A percentile compares a stretch with the other conserved stretches of the same genome.
phyloP scores from a whole-genome alignment of 30 jellyfish, hydroid and myxozoan genomes.

The Phacellophora camtschatica region DNA sequence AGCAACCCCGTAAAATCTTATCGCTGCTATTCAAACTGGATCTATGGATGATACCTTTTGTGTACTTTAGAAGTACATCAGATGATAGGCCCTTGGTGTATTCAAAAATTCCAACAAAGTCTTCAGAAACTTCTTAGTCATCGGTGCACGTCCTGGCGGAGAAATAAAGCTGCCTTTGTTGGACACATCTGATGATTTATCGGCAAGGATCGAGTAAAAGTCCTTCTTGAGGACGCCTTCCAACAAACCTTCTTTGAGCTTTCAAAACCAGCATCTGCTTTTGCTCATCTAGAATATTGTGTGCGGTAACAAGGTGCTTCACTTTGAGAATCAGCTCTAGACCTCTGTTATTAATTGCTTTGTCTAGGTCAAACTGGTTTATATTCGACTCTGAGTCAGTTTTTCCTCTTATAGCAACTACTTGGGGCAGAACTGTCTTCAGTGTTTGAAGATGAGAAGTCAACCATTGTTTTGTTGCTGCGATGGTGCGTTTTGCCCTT shows the following conservation, averaged over 20 bases:
- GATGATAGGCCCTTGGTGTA: constrained; percentile 56
- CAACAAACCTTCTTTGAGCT: constrained; percentile 26
- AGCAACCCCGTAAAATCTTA: constrained; percentile 54
- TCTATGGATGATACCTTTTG: constrained; percentile 30
- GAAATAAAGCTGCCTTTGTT: constrained; percentile 48
- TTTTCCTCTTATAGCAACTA: constrained; percentile 38
- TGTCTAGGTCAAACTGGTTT: constrained; percentile 32
- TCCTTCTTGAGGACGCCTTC: constrained; percentile 20
- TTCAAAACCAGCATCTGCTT: constrained; percentile 11
- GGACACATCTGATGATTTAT: constrained; percentile 44
- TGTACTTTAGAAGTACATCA: constrained; percentile 49
- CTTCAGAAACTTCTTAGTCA: constrained; percentile 40
- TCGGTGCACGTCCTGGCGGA: constrained; percentile 49
- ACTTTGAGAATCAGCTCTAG: background rate
- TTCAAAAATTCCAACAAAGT: constrained; percentile 36
- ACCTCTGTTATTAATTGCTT: constrained; percentile 9
- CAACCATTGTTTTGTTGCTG: constrained; percentile 28
- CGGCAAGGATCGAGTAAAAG: constrained; percentile 42
- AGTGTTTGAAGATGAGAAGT: constrained; percentile 21
- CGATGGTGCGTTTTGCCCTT: constrained; percentile 21
- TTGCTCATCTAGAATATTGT: constrained; percentile 44
- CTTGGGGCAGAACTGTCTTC: constrained; percentile 49
- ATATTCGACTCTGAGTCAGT: constrained; percentile 40
- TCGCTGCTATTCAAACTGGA: constrained; percentile 34
- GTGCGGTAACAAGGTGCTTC: background rate